A percentile compares a stretch with the other conserved stretches of the same genome.
Evolutionary conservation across 2,888 invertebrate genomes (phyloP).

Genomic region (Punctoribates punctum): DNA sequence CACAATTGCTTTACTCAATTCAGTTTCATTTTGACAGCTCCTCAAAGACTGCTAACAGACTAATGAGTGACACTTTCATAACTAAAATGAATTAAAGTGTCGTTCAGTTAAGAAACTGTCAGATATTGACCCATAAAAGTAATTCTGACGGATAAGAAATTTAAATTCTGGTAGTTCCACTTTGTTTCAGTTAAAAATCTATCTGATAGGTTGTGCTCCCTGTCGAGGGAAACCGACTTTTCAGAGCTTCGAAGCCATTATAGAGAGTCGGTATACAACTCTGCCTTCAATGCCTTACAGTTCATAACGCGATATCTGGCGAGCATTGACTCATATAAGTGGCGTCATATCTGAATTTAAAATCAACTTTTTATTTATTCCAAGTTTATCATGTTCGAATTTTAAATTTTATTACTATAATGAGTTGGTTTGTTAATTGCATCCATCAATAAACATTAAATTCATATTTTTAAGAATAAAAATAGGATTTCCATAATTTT

Average conservation of each 20-base stretch:
- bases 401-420: too few species aligned
- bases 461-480: too few species aligned
- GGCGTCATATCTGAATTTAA: neutral
- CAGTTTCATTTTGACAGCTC: neutral
- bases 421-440: too few species aligned
- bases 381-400: too few species aligned
- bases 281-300: neutral
- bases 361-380: too few species aligned
- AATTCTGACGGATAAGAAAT: neutral
- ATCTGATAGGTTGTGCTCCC: conserved; percentile 14
- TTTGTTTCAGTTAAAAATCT: neutral
- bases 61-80: neutral
- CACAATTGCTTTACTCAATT: conserved; percentile 9
- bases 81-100: conserved; percentile 5
- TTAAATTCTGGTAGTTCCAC: neutral
- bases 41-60: too few species aligned
- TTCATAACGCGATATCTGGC: conserved; percentile 25
- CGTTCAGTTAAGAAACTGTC: conserved; percentile 14
- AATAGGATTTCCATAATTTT: too few species aligned
- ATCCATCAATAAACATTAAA: too few species aligned
- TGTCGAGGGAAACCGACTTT: neutral
- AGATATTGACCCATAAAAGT: conserved; percentile 21
- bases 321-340: conserved; percentile 14
- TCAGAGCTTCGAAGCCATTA: neutral
- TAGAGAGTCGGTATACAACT: neutral